Evolutionary conservation across 2,113 vertebrate genomes (phyloP), one percentile per base, ranked within the genome.

Genomic region (Agapornis roseicollis): DNA sequence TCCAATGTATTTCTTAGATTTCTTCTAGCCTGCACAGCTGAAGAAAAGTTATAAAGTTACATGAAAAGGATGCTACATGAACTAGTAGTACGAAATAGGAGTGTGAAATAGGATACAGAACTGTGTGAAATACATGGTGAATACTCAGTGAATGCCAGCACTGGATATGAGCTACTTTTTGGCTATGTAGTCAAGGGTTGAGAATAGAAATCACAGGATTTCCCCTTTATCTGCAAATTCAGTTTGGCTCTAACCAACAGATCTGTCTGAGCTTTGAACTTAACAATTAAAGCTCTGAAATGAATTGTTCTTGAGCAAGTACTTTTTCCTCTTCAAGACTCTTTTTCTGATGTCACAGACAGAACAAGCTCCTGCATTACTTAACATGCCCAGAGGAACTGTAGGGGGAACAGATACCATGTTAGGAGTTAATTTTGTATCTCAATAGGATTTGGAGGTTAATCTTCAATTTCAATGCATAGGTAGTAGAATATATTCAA

Each of bases 401-500:
- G 13, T 4, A 60, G 12, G 7, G 13, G 11, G 44, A 81, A 65
- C 2, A 4, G 56, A 64, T 74, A 86, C 7, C 3, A 1, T 44
- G 29, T 81, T 64, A 44, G 31, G 24, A 58, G 39, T 68, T 68
- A 83, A 90, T 80, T 93, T 77, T 79, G 12, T 83, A 64, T 55
- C 31, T 90, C 55, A 25, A 3, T 49, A 28, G 35, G 47, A 77
- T 55, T 64, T 64, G 35, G 28, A 92, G 49, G 47, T 76, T 91
- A 85, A 69, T 78, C 53, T 89, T 94, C 58, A 77, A 20, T 88
- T 93, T 82, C 63, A 82, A 10, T 53, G n/a, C n/a, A 77, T 80
- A 69, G 47, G 28, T 90, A 44, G 33, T 31, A 73, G 35, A 56
- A 91, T 53, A 73, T 63, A 46, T 31, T 31, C 18, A 9, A 92